A percentile compares a stretch with the other conserved stretches of the same genome.
Conservation (phyloP, 2,113 vertebrate genomes). For the Nyctibius bracteatus region DNA sequence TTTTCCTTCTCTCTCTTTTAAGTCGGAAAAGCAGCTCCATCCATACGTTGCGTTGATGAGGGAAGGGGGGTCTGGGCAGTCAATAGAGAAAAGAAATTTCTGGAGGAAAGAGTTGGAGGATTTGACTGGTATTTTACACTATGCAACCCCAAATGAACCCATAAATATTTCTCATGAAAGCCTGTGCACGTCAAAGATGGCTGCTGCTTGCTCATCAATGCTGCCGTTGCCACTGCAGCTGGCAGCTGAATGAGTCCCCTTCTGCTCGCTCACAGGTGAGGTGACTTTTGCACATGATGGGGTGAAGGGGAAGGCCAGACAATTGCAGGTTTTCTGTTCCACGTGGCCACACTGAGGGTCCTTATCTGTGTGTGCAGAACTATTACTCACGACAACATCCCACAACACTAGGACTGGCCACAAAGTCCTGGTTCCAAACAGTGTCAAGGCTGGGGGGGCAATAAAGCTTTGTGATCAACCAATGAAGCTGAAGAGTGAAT, state of each 20-base stretch:
- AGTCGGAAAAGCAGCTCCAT: not conserved
- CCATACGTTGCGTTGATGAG: not conserved
- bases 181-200: not conserved
- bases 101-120: not conserved
- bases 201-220: not conserved
- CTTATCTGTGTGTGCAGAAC: not conserved
- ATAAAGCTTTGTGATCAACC: not conserved
- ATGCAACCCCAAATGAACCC: not conserved
- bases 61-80: not conserved
- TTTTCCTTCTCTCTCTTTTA: not conserved
- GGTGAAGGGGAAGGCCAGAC: not conserved
- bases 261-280: not conserved
- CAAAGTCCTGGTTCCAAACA: accelerated
- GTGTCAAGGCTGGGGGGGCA: not conserved
- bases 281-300: not conserved
- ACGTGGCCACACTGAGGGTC: accelerated
- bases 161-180: not conserved
- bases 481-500: not conserved
- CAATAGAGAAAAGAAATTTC: not conserved
- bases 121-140: not conserved
- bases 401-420: not conserved
- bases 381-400: not conserved
- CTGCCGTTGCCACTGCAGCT: not conserved
- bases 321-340: not conserved
- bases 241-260: not conserved